A percentile compares a stretch with the other conserved stretches of the same genome.
phyloP scores from a whole-genome alignment of 1,140 invertebrate species.

The Leptinotarsa lineolata region DNA sequence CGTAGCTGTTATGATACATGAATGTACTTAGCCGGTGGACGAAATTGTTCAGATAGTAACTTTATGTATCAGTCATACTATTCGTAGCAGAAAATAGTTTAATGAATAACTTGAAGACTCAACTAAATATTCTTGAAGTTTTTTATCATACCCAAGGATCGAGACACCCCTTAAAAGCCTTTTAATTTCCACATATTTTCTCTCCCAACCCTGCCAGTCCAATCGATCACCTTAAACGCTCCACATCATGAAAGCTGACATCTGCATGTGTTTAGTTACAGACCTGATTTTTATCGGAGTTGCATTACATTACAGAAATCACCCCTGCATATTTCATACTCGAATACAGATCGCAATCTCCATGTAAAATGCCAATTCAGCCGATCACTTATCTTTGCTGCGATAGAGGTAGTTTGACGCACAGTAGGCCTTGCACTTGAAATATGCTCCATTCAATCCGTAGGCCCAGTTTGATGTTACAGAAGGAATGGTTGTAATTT shows the following conservation, averaged over 20 bases:
- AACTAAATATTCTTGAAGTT: too few species aligned
- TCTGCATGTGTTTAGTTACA: constrained; percentile 1
- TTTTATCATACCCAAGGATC: too few species aligned
- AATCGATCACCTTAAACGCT: not conserved
- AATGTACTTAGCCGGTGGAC: too few species aligned
- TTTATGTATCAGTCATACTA: too few species aligned
- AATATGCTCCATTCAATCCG: not conserved
- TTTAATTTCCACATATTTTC: not conserved
- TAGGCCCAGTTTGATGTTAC: too few species aligned
- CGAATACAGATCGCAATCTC: not conserved
- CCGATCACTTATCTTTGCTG: not conserved
- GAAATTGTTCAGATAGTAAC: too few species aligned
- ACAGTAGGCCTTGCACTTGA: not conserved
- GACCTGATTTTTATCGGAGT: not conserved
- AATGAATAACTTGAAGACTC: too few species aligned
- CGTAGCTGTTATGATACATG: too few species aligned
- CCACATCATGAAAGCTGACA: not conserved
- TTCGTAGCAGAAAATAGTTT: too few species aligned
- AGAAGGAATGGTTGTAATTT: too few species aligned
- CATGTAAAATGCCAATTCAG: constrained; percentile 2
- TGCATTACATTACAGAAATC: constrained; percentile 6
- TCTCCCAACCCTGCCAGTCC: not conserved
- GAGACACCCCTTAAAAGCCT: too few species aligned
- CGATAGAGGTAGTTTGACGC: not conserved
- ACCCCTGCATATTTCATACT: constrained; percentile 3